Conservation (phyloP, 2,113 vertebrate genomes). For the Etia nguti region DNA sequence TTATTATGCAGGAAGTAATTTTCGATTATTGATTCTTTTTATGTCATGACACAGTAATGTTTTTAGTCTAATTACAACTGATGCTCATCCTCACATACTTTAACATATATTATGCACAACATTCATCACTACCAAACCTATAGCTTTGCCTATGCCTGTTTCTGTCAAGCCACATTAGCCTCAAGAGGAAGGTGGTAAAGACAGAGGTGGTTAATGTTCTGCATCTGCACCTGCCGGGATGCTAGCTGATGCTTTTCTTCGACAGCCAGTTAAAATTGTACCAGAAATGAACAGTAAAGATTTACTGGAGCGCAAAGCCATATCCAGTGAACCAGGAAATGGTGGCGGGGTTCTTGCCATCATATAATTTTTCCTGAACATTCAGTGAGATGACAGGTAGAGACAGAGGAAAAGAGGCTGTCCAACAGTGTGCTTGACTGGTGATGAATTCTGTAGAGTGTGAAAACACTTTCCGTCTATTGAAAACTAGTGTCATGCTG, state of each 20-base stretch:
- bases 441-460: slow-evolving; percentile 42
- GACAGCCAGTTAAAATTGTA: slow-evolving; percentile 34
- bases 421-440: slow-evolving; percentile 32
- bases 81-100: not conserved
- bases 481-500: slow-evolving; percentile 19
- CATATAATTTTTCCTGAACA: slow-evolving; percentile 59
- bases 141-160: slow-evolving; percentile 29
- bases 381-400: slow-evolving; percentile 58
- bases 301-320: slow-evolving; percentile 33
- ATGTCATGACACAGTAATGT: not conserved
- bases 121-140: not conserved
- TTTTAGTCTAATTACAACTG: not conserved
- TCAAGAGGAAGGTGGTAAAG: slow-evolving; percentile 2
- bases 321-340: slow-evolving; percentile 67
- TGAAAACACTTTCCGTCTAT: slow-evolving; percentile 51
- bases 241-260: slow-evolving; percentile 21
- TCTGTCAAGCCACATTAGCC: slow-evolving; percentile 49
- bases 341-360: slow-evolving; percentile 48
- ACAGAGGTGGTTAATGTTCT: slow-evolving; percentile 37
- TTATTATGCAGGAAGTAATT: not conserved
- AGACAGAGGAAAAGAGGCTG: slow-evolving; percentile 35
- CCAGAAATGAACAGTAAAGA: slow-evolving; percentile 41
- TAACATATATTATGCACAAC: not conserved
- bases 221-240: slow-evolving; percentile 16
- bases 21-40: not conserved